Evolutionary conservation across 2,797 vertebrate species (phyloP).

Genomic region (Heteromormyrus szaboi): DNA sequence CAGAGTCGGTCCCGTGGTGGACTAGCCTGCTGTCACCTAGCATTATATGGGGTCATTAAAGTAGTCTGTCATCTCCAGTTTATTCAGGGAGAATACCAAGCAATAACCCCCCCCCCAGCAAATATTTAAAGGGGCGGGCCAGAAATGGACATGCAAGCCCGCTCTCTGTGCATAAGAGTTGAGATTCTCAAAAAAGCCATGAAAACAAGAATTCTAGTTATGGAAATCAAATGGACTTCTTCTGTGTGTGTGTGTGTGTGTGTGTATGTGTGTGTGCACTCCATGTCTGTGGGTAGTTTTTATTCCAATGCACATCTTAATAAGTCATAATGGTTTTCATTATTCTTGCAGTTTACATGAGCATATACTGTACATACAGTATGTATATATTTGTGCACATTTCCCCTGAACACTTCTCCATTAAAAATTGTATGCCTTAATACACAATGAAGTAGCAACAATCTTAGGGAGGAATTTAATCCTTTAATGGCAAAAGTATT

Average conservation of each 20-base stretch:
- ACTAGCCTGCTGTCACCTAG: not conserved
- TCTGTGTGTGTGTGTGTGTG: not conserved
- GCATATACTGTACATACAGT: not conserved
- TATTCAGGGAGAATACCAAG: conserved; percentile 1
- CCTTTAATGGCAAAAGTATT: not conserved
- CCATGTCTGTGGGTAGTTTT: not conserved
- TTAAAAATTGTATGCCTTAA: not conserved
- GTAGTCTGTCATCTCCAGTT: conserved; percentile 1
- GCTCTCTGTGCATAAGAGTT: not conserved
- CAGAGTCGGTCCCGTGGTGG: not conserved
- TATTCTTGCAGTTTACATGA: not conserved
- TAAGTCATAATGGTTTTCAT: not conserved
- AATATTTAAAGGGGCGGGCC: not conserved
- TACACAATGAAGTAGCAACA: not conserved
- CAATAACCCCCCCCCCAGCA: not conserved
- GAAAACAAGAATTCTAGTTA: not conserved
- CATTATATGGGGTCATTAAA: not conserved
- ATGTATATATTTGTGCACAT: not conserved
- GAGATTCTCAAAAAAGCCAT: not conserved
- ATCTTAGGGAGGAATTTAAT: not conserved
- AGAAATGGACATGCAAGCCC: not conserved
- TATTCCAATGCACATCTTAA: not conserved
- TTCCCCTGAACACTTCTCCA: not conserved
- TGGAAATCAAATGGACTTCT: not conserved
- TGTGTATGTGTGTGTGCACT: not conserved